Evolutionary conservation across 92 coral and sea anemone species (phyloP), one percentile per base, ranked within the genome.

Genomic region (Zoanthus sociatus): DNA sequence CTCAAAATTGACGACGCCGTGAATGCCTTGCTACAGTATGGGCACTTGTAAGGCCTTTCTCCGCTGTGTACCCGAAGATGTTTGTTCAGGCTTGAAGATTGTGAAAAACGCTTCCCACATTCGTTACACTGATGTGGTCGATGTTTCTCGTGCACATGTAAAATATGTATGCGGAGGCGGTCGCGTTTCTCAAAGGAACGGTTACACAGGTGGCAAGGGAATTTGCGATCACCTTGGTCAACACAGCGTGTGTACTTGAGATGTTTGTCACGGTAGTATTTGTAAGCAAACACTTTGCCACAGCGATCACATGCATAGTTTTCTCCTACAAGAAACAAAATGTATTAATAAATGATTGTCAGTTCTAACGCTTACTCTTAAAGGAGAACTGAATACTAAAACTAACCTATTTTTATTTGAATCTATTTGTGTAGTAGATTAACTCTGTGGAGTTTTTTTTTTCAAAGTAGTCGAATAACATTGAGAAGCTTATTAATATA

Each of bases 71-170:
- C 99, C 64, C 99, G 79, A 11, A 97, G 92, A 50, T 97, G 99
- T 70, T 97, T 97, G 83, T 97, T 97, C 21, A 97, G 84, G 78
- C 99, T 97, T 30, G 99, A 97, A 7, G 99, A 97, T 77, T 97
- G 99, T 8, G 99, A 97, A 89, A 97, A 97, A 47, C 95, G 91
- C 89, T 97, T 97, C 11, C 98, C 99, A 64, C 99, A 97, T 46
- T 95, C 98, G 71, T 90, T 93, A 90, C 99, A 97, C 84, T 93
- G 94, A 42, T 97, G 99, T 31, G 99, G 99, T 11, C 99, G 98
- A 88, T 97, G 99, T 83, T 97, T 97, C 94, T 97, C 99, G 84
- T 97, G 99, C 73, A 97, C 99, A 92, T 97, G 99, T 79, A 97
- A 79, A 78, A 97, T 95, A 54, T 97, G 99, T 26, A 97, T 97